Evolutionary conservation across 2,797 vertebrate genomes (phyloP).

Genomic region (Naso thynnoides): DNA sequence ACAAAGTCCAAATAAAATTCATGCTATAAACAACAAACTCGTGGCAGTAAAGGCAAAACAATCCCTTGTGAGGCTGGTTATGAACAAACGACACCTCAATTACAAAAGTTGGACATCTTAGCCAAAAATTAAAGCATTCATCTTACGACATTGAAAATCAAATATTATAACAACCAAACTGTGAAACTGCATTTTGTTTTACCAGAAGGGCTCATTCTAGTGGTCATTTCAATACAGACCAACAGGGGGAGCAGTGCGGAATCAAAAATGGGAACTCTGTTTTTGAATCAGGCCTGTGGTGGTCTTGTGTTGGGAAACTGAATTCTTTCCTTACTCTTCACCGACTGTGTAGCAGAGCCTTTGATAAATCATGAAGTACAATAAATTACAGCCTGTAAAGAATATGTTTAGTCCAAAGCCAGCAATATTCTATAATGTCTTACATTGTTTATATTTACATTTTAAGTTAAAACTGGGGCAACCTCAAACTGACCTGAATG

Average conservation of each 20-base stretch:
- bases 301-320: neutral
- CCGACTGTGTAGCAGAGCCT: neutral
- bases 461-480: neutral
- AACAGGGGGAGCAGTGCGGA: conserved; percentile 45
- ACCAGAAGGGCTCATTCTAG: neutral
- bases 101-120: neutral
- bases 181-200: neutral
- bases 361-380: neutral
- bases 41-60: neutral
- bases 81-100: neutral
- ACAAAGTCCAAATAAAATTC: neutral
- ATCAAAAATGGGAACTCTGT: neutral
- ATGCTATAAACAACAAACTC: neutral
- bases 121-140: neutral
- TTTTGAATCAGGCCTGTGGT: conserved; percentile 1
- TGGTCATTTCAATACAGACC: neutral
- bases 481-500: neutral
- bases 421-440: neutral
- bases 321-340: neutral
- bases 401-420: neutral
- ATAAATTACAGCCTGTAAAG: neutral
- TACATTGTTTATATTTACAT: neutral
- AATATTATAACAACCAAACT: neutral
- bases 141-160: neutral
- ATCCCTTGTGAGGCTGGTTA: neutral